Base-by-base conservation (phyloP, 2,888 invertebrate species). In the Agrilus mali region DNA sequence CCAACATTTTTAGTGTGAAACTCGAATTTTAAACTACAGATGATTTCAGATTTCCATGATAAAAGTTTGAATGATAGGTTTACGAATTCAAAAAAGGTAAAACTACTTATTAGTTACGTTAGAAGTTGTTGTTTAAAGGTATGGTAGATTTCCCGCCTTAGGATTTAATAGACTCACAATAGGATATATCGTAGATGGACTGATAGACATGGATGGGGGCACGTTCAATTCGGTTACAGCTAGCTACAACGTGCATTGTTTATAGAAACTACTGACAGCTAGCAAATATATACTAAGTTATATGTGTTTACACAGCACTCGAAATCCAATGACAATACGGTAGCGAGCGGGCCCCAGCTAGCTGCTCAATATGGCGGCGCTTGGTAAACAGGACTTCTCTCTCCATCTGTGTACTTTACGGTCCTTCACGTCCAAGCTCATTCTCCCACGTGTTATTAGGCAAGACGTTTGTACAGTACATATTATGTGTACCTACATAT, bases 271-370 rank as follows among this genome's bases (percentile, higher is more conserved):
- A 57, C 60, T 61, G 61, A 61, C 61, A 61, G 63, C 55, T 55
- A 59, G 61, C 57, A 64, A 64, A 65, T 63, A 65, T 63, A 65
- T 59, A 60, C 63, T 59, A 59, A 58, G 59, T 58, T 55, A 59
- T 55, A 56, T 58, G 56, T 66, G 64, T 66, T 66, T 63, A 61
- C 65, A 56, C 52, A 64, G 61, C 66, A 65, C 66, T 66, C 59
- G 54, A 66, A 60, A 63, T 63, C 63, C 65, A 62, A 64, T 60
- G 64, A 65, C 65, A 66, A 66, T 65, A 66, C 66, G 64, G 66
- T 65, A 66, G 66, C 65, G 59, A 53, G 53, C 46, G 45, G 42
- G 43, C 43, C 35, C 35, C 40, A 36, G 43, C 52, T 45, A 49
- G 48, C 48, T 47, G 49, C 50, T 52, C 57, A 53, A 51, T 48